phyloP scores from a whole-genome alignment of 2,888 invertebrate genomes.

The Drosophila pseudotakahashii region DNA sequence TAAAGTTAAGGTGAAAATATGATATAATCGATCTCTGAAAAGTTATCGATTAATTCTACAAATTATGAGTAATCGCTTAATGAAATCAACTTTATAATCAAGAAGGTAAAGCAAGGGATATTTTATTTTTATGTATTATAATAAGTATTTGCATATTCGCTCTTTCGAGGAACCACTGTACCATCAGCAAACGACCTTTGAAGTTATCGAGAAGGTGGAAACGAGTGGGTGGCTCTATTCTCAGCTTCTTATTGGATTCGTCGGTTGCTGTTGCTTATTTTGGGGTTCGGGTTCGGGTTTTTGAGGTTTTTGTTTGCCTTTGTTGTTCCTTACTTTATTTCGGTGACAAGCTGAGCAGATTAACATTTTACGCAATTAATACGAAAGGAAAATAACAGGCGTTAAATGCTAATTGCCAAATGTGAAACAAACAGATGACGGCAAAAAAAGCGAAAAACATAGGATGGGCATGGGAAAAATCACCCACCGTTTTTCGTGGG shows the following conservation, averaged over 20 bases:
- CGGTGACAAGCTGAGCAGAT: constrained; percentile 46
- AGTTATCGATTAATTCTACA: no score
- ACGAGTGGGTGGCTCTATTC: constrained; percentile 5
- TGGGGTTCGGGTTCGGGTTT: constrained; percentile 1
- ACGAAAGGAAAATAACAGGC: constrained; percentile 23
- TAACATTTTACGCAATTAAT: constrained; percentile 60
- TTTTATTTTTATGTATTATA: not conserved
- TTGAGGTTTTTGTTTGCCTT: constrained; percentile 23
- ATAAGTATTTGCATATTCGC: not conserved
- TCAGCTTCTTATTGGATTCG: constrained; percentile 30
- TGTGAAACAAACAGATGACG: constrained; percentile 31
- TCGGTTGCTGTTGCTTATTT: constrained; percentile 9
- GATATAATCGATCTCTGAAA: no score
- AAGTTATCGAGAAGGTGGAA: not conserved
- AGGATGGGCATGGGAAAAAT: not conserved
- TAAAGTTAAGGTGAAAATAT: no score
- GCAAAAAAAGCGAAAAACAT: not conserved
- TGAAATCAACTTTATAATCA: no score
- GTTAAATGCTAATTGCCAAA: constrained; percentile 49
- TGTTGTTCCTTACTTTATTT: constrained; percentile 15
- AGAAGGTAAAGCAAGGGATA: no score
- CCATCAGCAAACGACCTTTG: constrained; percentile 11
- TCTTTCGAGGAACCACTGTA: not conserved
- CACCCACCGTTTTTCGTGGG: constrained; percentile 2
- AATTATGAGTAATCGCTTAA: no score